A percentile compares a stretch with the other conserved stretches of the same genome.
Evolutionary conservation across 2,888 invertebrate genomes (phyloP).

Genomic region (Pachliopta kotzebuea): DNA sequence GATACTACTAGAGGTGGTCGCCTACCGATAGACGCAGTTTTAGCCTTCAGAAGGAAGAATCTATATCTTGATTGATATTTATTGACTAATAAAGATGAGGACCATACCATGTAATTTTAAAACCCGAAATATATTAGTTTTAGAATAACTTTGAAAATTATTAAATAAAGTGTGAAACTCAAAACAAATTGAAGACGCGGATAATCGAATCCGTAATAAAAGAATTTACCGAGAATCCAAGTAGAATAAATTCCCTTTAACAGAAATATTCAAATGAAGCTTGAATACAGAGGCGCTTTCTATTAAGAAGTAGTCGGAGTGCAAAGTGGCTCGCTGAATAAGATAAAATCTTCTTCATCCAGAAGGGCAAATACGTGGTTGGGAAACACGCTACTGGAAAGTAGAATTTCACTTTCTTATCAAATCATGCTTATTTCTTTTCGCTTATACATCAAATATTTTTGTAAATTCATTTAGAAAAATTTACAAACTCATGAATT

Average conservation of each 20-base stretch:
- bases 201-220: constrained; percentile 28
- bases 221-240: constrained; percentile 27
- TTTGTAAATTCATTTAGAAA: not conserved
- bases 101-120: too few relatives aligned
- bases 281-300: constrained; percentile 29
- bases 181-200: constrained; percentile 19
- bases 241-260: constrained; percentile 28
- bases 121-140: too few relatives aligned
- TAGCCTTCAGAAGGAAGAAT: too few relatives aligned
- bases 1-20: too few relatives aligned
- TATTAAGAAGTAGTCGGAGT: constrained; percentile 30
- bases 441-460: constrained; percentile 6
- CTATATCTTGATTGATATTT: too few relatives aligned
- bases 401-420: constrained; percentile 8
- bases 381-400: constrained; percentile 10
- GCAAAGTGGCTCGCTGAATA: constrained; percentile 29
- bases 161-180: not conserved
- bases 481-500: too few relatives aligned
- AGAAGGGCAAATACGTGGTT: constrained; percentile 24
- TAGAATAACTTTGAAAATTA: too few relatives aligned
- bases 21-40: too few relatives aligned
- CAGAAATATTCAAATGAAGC: constrained; percentile 30
- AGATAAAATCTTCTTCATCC: constrained; percentile 28
- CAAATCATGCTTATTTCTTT: constrained; percentile 10
- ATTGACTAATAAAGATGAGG: too few relatives aligned